Conservation (phyloP, 2,797 vertebrate genomes). For the Geotrypetes seraphini region DNA sequence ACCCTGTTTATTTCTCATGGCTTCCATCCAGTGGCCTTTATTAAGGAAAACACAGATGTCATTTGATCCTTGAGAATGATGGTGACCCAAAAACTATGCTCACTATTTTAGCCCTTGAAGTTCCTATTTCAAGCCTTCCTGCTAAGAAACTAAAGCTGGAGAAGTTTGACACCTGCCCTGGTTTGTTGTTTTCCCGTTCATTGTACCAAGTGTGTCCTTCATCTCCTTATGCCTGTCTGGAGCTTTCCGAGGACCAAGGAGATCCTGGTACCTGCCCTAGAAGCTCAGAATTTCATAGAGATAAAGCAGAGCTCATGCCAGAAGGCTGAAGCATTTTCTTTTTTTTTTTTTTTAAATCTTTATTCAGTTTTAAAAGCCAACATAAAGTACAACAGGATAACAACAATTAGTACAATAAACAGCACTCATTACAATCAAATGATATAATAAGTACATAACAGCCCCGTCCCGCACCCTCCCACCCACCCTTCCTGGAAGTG, state of each 20-base stretch:
- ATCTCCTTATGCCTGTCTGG: neutral
- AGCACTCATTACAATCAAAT: too few species aligned
- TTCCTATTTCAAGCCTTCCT: constrained; percentile 1
- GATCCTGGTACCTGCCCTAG: neutral
- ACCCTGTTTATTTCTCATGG: neutral
- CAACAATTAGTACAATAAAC: too few species aligned
- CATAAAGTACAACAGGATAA: too few species aligned
- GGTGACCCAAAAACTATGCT: neutral
- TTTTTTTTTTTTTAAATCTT: too few species aligned
- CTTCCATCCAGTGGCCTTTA: neutral
- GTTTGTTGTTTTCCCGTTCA: neutral
- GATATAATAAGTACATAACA: too few species aligned
- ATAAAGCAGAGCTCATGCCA: too few species aligned
- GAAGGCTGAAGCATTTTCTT: too few species aligned
- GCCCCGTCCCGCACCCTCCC: too few species aligned
- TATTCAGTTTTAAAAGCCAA: too few species aligned
- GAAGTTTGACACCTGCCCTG: neutral
- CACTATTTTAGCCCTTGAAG: neutral
- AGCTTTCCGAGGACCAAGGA: neutral
- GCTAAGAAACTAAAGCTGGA: neutral
- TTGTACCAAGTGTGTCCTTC: too few species aligned
- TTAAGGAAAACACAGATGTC: constrained; percentile 4
- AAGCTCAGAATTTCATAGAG: too few species aligned
- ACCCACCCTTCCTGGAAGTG: too few species aligned
- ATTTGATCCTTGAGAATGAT: neutral